Evolutionary conservation across 2,888 invertebrate genomes (phyloP), one percentile per base, ranked within the genome.

Genomic region (Volucella bombylans): DNA sequence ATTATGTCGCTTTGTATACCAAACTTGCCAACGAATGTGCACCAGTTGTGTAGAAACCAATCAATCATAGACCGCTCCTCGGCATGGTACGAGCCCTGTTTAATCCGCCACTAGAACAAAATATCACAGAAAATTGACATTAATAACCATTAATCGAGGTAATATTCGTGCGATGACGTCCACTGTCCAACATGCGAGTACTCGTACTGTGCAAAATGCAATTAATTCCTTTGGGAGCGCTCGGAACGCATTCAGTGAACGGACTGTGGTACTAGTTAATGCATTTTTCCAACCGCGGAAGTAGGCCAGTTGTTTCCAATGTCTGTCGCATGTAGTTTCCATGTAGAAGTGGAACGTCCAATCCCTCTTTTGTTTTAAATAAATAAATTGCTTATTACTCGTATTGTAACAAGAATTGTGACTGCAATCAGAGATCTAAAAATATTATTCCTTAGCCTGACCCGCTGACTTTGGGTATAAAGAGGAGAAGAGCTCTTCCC

Each of bases 121-220:
- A 31, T 31, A 31, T 31, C 31, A 23, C 39, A 55, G 39, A 65
- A 61, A 54, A 23, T 43, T 59, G 71, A 61, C 76, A 62, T 65
- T 72, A 72, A 78, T 78, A 71, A 45, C 68, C 57, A 69, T 69
- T 64, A 82, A 72, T 77, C 61, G 71, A 52, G 76, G 38, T 64
- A 65, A 54, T 31, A 31, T 31, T 31, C 57, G 49, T 50, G 43
- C 8, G 45, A 47, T 79, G 72, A 72, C 72, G 72, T 72, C 23
- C 61, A 54, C 14, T 31, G 31, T 31, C 31, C 31, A 31, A 31
- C 6, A 31, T 31, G 31, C 31, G 31, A 31, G 31, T 31, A 31
- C 31, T 31, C 47, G 12, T 54, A 31, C 15, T 45, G 39, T 43
- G 49, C 49, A 31, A 18, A 49, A 55, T 52, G 18, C 39, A 49